Percentiles rank a stretch among this genome's conserved stretches.
These are phyloP conservation scores for Corythornis madagascariensis DNA, from an alignment of 2,113 vertebrate genomes.

Conservation along the genomic window DNA sequence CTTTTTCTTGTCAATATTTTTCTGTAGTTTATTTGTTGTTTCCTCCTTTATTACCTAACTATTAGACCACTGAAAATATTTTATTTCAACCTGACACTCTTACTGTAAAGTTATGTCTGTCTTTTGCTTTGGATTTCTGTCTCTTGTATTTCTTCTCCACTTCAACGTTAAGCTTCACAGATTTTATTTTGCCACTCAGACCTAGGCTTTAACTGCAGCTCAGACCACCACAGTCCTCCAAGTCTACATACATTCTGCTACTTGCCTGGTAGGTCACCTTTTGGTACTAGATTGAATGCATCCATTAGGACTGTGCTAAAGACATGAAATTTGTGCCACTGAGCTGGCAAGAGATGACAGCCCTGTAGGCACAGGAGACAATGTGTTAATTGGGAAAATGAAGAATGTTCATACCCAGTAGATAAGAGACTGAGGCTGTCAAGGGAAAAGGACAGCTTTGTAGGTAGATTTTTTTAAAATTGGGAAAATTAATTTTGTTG, in stretches of 20 bases:
- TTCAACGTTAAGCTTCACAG: neutral
- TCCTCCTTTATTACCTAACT: neutral
- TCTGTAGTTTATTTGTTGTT: neutral
- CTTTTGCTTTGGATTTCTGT: neutral
- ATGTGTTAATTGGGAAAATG: slow-evolving; percentile 25
- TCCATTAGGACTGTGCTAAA: neutral
- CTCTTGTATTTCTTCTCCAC: neutral
- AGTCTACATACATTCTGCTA: neutral
- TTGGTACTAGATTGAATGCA: slow-evolving; percentile 8
- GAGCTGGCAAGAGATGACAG: slow-evolving; percentile 2
- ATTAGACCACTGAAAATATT: neutral
- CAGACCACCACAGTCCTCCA: neutral
- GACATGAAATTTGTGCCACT: slow-evolving; percentile 11
- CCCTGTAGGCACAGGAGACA: neutral
- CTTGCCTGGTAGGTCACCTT: neutral
- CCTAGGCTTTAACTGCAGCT: neutral
- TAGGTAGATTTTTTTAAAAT: neutral
- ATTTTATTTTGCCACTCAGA: neutral
- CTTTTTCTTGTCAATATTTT: neutral
- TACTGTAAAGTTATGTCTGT: neutral
- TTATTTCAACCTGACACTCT: neutral
- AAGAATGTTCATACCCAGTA: neutral
- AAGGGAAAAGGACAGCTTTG: slow-evolving; percentile 31
- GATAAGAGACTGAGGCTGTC: slow-evolving; percentile 11
- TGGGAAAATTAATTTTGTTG: neutral